Conservation (phyloP, 2,888 invertebrate genomes). For the Aplocera efformata region DNA sequence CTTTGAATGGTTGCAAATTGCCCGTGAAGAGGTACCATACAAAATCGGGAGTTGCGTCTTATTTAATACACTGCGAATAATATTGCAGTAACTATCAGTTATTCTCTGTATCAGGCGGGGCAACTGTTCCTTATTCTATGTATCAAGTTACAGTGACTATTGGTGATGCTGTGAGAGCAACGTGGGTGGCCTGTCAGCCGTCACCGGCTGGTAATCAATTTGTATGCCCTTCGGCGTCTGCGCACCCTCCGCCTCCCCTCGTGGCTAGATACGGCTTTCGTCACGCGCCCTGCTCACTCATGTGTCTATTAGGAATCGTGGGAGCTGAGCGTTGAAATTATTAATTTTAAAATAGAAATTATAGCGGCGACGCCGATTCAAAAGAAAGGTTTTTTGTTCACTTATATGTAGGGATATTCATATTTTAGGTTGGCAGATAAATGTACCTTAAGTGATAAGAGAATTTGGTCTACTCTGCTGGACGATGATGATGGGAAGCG, state of each 20-base stretch:
- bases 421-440: too few species aligned
- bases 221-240: constrained; percentile 65
- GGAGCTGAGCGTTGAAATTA: constrained; percentile 24
- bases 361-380: constrained; percentile 7
- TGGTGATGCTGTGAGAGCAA: constrained; percentile 26
- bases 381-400: background rate
- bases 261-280: constrained; percentile 59
- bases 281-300: constrained; percentile 60
- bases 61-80: constrained; percentile 34
- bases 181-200: constrained; percentile 71
- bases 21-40: too few species aligned
- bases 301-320: constrained; percentile 43
- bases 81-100: too few species aligned
- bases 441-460: too few species aligned
- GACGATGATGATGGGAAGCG: too few species aligned
- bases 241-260: constrained; percentile 42
- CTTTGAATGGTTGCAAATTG: constrained; percentile 46
- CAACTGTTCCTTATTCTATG: background rate
- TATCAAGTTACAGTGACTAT: constrained; percentile 8
- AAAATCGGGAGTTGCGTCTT: too few species aligned
- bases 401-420: too few species aligned
- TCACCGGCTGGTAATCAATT: constrained; percentile 73
- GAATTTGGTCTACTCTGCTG: too few species aligned
- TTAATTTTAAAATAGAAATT: constrained; percentile 18
- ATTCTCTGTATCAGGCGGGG: constrained; percentile 1